Evolutionary conservation across 2,888 invertebrate species (phyloP).

Genomic region (Lasioglossum villosulum): DNA sequence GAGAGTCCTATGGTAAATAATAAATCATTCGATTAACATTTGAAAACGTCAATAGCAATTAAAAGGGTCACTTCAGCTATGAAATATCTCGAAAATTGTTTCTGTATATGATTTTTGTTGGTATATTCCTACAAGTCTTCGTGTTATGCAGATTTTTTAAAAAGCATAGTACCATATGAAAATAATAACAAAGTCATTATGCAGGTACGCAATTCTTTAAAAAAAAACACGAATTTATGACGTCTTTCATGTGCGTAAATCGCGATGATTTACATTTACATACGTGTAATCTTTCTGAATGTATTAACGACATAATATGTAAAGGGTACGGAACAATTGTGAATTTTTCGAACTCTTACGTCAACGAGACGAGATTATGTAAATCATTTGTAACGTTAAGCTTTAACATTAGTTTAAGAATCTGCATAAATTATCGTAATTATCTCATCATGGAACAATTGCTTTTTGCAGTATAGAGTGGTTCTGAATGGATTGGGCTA

Average conservation of each 20-base stretch:
- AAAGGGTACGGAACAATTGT: background rate
- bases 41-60: background rate
- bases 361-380: background rate
- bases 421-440: background rate
- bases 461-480: slow-evolving; percentile 91
- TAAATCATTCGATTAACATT: too few relatives aligned
- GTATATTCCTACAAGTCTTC: background rate
- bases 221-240: background rate
- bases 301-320: background rate
- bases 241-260: background rate
- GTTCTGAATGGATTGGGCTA: slow-evolving; percentile 94
- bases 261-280: background rate
- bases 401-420: background rate
- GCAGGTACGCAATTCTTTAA: background rate
- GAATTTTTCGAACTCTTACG: background rate
- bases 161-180: background rate
- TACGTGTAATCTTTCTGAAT: background rate
- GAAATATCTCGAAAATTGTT: background rate
- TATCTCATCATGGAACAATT: background rate
- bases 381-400: background rate
- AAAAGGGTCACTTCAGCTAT: background rate
- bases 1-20: background rate
- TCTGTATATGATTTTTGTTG: background rate
- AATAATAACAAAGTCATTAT: background rate
- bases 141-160: background rate